These are phyloP conservation scores for Zaprionus lachaisei DNA, from an alignment of 1,140 invertebrate species.

Conservation along the genomic window DNA sequence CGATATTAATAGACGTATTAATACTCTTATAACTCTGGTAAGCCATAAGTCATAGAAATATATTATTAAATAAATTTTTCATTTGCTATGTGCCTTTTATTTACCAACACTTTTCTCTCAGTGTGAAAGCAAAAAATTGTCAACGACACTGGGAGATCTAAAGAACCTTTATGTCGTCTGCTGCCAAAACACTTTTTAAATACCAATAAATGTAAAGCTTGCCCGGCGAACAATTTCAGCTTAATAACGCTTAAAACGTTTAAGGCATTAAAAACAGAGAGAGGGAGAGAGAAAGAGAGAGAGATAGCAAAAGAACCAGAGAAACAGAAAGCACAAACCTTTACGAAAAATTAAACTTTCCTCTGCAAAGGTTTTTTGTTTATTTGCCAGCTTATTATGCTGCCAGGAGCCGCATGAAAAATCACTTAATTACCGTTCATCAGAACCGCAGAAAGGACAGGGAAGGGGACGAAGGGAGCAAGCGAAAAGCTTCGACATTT, in stretches of 20 bases:
- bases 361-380: slow-evolving; percentile 7
- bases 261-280: not conserved
- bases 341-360: not conserved
- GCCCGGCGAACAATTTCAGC: not conserved
- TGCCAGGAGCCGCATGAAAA: slow-evolving; percentile 15
- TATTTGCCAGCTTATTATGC: slow-evolving; percentile 20
- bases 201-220: slow-evolving; percentile 25
- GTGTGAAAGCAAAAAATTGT: slow-evolving; percentile 2
- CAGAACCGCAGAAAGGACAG: not conserved
- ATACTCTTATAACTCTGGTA: not conserved
- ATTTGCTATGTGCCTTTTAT: not conserved
- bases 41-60: no score
- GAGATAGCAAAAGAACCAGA: not conserved
- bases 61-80: not conserved
- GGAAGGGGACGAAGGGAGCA: not conserved
- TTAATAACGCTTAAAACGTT: slow-evolving; percentile 17
- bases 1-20: not conserved
- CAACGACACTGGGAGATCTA: not conserved
- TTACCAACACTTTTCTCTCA: not conserved
- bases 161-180: not conserved
- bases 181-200: slow-evolving; percentile 19
- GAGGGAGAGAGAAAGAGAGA: not conserved
- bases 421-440: slow-evolving; percentile 20
- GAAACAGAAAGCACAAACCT: slow-evolving; percentile 1
- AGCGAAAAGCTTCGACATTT: not conserved